These are phyloP conservation scores for Cebidichthys violaceus DNA, from an alignment of 2,113 vertebrate genomes.

Conservation along the genomic window DNA sequence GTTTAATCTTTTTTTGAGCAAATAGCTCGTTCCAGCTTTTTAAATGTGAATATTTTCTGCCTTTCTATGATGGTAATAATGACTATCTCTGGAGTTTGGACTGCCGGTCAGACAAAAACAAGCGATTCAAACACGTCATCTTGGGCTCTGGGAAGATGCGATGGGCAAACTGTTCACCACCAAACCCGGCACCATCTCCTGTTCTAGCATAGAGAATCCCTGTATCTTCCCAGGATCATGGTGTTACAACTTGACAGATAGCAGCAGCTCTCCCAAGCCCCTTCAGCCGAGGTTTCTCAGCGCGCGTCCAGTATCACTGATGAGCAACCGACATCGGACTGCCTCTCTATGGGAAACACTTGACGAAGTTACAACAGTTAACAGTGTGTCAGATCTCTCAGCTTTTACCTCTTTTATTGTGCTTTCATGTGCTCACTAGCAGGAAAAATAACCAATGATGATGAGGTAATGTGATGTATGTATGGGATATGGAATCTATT, in stretches of 20 bases:
- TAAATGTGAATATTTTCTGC: too few species aligned
- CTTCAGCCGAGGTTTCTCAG: constrained; percentile 12
- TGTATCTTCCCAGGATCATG: constrained; percentile 29
- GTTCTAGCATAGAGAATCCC: constrained; percentile 2
- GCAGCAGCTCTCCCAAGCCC: constrained; percentile 16
- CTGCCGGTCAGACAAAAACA: background rate
- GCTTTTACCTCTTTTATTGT: background rate
- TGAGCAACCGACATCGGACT: background rate
- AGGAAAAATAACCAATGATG: background rate
- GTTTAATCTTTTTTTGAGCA: too few species aligned
- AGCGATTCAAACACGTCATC: background rate
- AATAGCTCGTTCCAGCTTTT: too few species aligned
- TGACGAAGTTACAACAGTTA: background rate
- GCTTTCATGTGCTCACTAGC: too few species aligned
- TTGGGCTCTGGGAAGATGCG: background rate
- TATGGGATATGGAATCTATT: background rate
- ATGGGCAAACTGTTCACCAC: background rate
- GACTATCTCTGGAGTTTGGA: background rate
- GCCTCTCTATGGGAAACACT: background rate
- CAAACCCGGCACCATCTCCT: constrained; percentile 8
- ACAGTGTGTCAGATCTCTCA: too few species aligned
- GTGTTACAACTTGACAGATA: constrained; percentile 7
- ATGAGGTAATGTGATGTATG: background rate
- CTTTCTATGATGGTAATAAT: background rate
- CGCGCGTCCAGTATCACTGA: constrained; percentile 4